Conservation (phyloP, 1,140 invertebrate species). For the Megalopta genalis region DNA sequence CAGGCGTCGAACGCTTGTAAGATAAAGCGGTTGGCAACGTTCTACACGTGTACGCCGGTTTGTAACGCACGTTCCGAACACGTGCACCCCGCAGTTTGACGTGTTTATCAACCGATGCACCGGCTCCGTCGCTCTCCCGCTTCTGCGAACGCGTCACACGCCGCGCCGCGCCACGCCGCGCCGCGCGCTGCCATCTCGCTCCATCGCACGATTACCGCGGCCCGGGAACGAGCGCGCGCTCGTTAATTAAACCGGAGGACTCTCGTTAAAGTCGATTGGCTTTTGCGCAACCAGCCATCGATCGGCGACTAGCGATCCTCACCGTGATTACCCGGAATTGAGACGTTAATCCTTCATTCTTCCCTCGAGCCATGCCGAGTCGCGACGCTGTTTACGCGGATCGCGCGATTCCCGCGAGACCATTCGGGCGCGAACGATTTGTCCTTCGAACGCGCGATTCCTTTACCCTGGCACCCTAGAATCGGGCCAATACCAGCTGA, state of each 20-base stretch:
- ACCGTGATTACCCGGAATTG: slow-evolving; percentile 49
- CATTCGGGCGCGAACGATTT: slow-evolving; percentile 34
- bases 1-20: slow-evolving; percentile 64
- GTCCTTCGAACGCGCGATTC: not conserved
- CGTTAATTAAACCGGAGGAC: slow-evolving; percentile 65
- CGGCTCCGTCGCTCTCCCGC: slow-evolving; percentile 45
- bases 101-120: slow-evolving; percentile 62
- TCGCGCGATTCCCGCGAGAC: slow-evolving; percentile 12
- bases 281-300: slow-evolving; percentile 55
- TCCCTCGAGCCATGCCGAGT: not conserved
- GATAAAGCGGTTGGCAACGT: slow-evolving; percentile 62
- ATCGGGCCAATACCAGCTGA: slow-evolving; percentile 2
- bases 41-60: slow-evolving; percentile 57
- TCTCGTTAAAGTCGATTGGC: slow-evolving; percentile 61
- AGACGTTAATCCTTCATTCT: slow-evolving; percentile 53
- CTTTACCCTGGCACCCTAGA: too few species aligned
- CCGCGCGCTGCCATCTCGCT: slow-evolving; percentile 3
- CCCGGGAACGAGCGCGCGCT: slow-evolving; percentile 27
- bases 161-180: not conserved
- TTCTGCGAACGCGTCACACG: slow-evolving; percentile 11
- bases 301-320: slow-evolving; percentile 48
- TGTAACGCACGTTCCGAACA: slow-evolving; percentile 62
- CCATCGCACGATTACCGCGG: slow-evolving; percentile 43
- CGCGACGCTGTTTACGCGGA: slow-evolving; percentile 15
- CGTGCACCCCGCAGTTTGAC: slow-evolving; percentile 51